Conservation (phyloP, 2,888 invertebrate genomes). For the Vanessa cardui region DNA sequence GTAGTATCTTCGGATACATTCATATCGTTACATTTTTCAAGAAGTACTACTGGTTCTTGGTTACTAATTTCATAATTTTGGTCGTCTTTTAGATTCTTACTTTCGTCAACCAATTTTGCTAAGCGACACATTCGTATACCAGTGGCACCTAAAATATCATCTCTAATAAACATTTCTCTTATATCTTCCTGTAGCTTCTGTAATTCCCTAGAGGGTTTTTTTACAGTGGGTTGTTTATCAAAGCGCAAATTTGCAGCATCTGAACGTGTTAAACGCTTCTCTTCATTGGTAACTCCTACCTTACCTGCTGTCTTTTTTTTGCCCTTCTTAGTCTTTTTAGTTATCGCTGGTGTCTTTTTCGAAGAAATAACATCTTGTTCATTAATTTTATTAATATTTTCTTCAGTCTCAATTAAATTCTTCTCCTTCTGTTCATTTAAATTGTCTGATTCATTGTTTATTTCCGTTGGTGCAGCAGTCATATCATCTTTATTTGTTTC, state of each 20-base stretch:
- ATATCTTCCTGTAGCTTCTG: constrained; percentile 86
- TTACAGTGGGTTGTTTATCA: constrained; percentile 45
- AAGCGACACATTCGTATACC: constrained; percentile 86
- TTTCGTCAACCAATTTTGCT: constrained; percentile 76
- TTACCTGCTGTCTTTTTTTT: constrained; percentile 40
- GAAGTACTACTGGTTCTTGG: constrained; percentile 54
- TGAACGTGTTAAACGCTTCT: constrained; percentile 52
- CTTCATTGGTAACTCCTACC: constrained; percentile 25
- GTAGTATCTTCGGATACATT: constrained; percentile 42
- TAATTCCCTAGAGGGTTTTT: constrained; percentile 76
- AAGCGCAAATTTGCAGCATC: constrained; percentile 40
- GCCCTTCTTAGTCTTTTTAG: constrained; percentile 41
- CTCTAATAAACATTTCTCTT: constrained; percentile 86
- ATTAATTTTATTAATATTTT: neutral
- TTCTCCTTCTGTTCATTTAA: neutral
- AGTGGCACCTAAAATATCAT: constrained; percentile 83
- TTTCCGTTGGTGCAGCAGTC: neutral
- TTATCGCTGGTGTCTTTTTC: constrained; percentile 26
- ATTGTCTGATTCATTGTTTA: neutral
- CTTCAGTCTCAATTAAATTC: neutral
- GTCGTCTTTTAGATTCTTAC: constrained; percentile 50
- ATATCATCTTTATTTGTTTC: neutral
- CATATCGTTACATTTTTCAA: constrained; percentile 57
- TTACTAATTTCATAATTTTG: constrained; percentile 24
- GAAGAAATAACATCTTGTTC: neutral